Conservation (phyloP, 2,113 vertebrate species). For the Coreoperca whiteheadi region DNA sequence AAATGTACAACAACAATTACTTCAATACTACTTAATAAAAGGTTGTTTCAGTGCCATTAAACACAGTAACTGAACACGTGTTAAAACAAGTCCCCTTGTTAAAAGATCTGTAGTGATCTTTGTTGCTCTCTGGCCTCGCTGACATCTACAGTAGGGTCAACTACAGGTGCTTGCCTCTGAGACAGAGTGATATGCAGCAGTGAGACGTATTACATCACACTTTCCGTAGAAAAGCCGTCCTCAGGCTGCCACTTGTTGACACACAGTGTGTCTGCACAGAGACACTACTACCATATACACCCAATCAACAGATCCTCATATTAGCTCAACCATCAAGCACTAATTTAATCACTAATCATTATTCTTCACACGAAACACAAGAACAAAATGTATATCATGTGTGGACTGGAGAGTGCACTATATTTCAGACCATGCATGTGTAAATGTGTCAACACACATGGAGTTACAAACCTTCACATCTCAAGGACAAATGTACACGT, state of each 20-base stretch:
- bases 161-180: neutral
- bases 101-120: neutral
- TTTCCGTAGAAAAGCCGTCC: neutral
- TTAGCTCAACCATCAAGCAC: neutral
- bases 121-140: neutral
- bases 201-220: slow-evolving; percentile 13
- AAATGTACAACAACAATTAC: neutral
- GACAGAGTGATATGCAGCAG: slow-evolving; percentile 7
- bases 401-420: neutral
- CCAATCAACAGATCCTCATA: neutral
- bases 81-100: neutral
- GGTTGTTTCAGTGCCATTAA: neutral
- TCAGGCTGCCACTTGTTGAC: neutral
- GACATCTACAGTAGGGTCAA: neutral
- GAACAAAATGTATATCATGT: neutral
- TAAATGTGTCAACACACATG: slow-evolving; percentile 2
- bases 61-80: neutral
- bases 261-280: neutral
- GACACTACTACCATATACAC: neutral
- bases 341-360: neutral
- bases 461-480: neutral
- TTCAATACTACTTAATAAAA: neutral
- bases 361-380: neutral
- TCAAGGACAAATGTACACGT: slow-evolving; percentile 19
- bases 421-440: neutral